phyloP scores from a whole-genome alignment of 2,888 invertebrate genomes.

The Drosophila rellima region DNA sequence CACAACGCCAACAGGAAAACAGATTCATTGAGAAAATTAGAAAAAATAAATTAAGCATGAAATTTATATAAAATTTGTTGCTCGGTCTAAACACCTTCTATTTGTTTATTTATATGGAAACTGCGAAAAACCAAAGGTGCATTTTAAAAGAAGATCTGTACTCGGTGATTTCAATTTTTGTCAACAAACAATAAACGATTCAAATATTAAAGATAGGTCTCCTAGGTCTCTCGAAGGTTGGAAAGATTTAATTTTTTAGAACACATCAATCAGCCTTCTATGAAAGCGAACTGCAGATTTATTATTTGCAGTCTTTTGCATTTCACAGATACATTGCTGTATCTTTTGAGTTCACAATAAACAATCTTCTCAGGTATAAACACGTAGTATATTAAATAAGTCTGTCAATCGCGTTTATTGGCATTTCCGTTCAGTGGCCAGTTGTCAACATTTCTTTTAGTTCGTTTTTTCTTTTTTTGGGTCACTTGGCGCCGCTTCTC shows the following conservation, averaged over 20 bases:
- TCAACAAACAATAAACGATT: not conserved
- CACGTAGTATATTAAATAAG: conserved; percentile 15
- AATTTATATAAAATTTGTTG: conserved; percentile 12
- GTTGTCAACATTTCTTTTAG: conserved; percentile 55
- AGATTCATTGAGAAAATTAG: conserved; percentile 53
- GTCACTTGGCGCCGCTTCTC: conserved; percentile 57
- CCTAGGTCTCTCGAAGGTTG: too few species aligned
- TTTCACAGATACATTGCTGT: conserved; percentile 6
- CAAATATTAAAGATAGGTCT: too few species aligned
- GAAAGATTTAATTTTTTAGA: too few species aligned
- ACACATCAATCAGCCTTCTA: not conserved
- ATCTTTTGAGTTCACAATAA: conserved; percentile 32
- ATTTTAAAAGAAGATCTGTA: not conserved
- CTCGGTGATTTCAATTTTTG: not conserved
- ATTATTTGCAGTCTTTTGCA: not conserved
- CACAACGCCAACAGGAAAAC: conserved; percentile 27
- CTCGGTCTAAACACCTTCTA: not conserved
- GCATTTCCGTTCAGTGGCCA: conserved; percentile 67
- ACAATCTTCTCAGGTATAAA: conserved; percentile 47
- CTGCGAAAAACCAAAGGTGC: not conserved
- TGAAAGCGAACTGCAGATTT: not conserved
- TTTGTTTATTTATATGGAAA: conserved; percentile 1
- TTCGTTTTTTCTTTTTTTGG: conserved; percentile 26
- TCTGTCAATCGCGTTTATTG: conserved; percentile 56
- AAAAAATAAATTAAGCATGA: conserved; percentile 15